Evolutionary conservation across 2,113 vertebrate species (phyloP).

Genomic region (Excalfactoria chinensis): DNA sequence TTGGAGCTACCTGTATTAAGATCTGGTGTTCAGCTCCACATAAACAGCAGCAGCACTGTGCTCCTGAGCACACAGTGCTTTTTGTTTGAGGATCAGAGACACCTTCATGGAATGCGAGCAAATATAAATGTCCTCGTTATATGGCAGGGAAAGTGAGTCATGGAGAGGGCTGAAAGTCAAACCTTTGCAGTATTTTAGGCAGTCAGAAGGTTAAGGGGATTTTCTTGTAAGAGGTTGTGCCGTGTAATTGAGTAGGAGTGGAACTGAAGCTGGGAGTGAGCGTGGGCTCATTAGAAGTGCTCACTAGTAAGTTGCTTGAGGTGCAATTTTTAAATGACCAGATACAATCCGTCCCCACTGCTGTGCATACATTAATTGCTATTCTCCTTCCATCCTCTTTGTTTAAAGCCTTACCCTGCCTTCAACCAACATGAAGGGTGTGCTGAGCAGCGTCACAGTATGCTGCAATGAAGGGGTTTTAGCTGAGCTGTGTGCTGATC

Average conservation of each 20-base stretch:
- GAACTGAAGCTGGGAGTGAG: not conserved
- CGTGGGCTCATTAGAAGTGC: not conserved
- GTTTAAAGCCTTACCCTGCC: not conserved
- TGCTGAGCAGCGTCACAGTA: not conserved
- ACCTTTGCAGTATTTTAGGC: not conserved
- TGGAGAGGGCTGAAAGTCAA: not conserved
- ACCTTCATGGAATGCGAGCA: not conserved
- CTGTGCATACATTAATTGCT: not conserved
- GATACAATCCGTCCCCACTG: not conserved
- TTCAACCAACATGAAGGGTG: not conserved
- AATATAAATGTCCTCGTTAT: not conserved
- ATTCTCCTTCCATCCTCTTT: not conserved
- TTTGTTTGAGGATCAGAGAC: slow-evolving; percentile 4
- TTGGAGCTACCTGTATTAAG: slow-evolving; percentile 9
- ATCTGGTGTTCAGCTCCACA: not conserved
- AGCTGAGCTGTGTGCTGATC: not conserved
- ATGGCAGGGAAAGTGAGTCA: not conserved
- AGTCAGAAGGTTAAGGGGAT: not conserved
- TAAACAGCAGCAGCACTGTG: not conserved
- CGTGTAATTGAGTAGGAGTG: rapidly evolving
- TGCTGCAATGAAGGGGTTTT: not conserved
- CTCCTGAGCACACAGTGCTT: not conserved
- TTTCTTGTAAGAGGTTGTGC: not conserved
- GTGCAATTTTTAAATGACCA: not conserved
- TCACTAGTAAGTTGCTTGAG: not conserved